Base-by-base conservation (phyloP, 2,888 invertebrate genomes). In the Machimus rusticus region DNA sequence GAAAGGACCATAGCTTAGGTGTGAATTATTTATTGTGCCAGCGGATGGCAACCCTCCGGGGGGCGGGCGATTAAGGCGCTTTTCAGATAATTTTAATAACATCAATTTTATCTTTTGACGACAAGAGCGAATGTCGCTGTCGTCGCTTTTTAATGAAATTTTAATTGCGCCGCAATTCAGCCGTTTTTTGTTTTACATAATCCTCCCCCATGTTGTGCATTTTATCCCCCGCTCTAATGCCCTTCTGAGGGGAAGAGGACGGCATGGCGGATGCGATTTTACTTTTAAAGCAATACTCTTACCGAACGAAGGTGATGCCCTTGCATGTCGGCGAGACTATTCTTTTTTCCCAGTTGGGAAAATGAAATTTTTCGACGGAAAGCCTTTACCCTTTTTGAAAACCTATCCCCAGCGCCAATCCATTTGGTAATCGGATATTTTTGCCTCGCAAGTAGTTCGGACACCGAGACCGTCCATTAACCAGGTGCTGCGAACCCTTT, bases 11-110 rank as follows among this genome's bases (percentile, higher is more conserved):
- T 14, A 14, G 85, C 74, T 85, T 74, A 74, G 85, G 74, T 85
- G 74, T 74, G 85, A 85, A 85, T 85, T n/a, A 85, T 85, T 85
- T 85, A 85, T 85, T 85, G 51, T 74, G 57, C 43, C 31, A 74
- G 74, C 8, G 28, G 74, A 46, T 74, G 43, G 74, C 43, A 74
- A 57, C 55, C 31, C 19, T 43, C 28, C 74, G 8, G 19, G n/a
- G 43, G 14, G 43, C n/a, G 55, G 43, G 74, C 74, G 85, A 85
- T 85, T 85, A 74, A 74, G 9, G 74, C 57, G 74, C 74, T 74
- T 55, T 57, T 66, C 66, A 82, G 82, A 82, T 82, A 37, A 82
- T 82, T 57, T 82, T 82, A 82, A 82, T 82, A 82, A 82, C 82
- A 57, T 19, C 31, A 31, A 55, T 31, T 28, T 39, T 79, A 78